Percentiles rank a stretch among this genome's conserved stretches.
phyloP scores from a whole-genome alignment of 2,888 invertebrate species.

The Hypselothyrea guttata region DNA sequence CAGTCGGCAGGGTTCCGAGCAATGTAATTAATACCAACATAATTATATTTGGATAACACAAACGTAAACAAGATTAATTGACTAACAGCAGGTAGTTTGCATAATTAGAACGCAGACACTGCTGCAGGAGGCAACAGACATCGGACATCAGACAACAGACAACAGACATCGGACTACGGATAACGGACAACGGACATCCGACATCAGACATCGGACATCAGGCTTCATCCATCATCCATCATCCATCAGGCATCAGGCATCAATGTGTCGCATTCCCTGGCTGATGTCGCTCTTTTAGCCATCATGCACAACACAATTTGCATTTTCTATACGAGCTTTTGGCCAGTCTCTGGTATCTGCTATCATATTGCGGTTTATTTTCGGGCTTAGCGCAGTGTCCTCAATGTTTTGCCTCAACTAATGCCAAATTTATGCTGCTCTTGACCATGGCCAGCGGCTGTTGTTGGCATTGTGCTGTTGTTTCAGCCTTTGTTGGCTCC shows the following conservation, averaged over 20 bases:
- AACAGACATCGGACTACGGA: too few species aligned
- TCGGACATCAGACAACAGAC: too few species aligned
- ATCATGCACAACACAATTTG: slow-evolving; percentile 66
- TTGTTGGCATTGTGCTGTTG: too few species aligned
- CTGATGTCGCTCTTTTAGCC: slow-evolving; percentile 29
- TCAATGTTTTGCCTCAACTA: slow-evolving; percentile 38
- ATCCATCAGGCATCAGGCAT: slow-evolving; percentile 1
- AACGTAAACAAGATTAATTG: slow-evolving; percentile 78
- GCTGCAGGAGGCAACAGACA: background rate
- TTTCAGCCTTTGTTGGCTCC: background rate
- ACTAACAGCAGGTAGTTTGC: slow-evolving; percentile 77
- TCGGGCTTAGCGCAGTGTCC: slow-evolving; percentile 3
- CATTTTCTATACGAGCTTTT: slow-evolving; percentile 53
- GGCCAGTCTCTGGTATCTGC: background rate
- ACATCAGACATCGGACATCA: background rate
- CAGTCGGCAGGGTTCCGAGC: slow-evolving; percentile 38
- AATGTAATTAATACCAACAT: slow-evolving; percentile 76
- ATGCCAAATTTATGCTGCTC: slow-evolving; percentile 28
- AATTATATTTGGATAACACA: slow-evolving; percentile 78
- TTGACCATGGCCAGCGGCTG: slow-evolving; percentile 23
- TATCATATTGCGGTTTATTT: background rate
- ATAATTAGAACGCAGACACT: slow-evolving; percentile 61
- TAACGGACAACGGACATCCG: too few species aligned
- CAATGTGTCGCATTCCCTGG: slow-evolving; percentile 18
- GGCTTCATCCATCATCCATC: background rate